These are phyloP conservation scores for Vollenhovia emeryi DNA, from an alignment of 1,140 invertebrate species.

Conservation along the genomic window DNA sequence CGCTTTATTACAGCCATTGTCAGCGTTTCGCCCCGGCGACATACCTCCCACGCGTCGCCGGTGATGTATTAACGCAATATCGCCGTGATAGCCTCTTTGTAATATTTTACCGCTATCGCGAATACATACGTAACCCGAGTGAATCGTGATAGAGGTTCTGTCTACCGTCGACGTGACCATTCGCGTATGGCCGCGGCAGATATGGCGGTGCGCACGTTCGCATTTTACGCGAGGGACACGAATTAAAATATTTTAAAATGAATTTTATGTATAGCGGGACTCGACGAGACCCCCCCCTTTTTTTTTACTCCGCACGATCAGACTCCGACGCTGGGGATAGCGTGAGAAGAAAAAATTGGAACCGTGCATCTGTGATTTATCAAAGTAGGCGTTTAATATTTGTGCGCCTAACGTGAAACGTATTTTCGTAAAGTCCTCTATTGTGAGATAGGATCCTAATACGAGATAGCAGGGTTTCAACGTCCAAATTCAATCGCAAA, in stretches of 20 bases:
- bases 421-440: too few relatives aligned
- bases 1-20: slow-evolving; percentile 59
- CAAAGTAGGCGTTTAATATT: background rate
- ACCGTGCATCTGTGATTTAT: background rate
- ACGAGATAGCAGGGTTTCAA: too few relatives aligned
- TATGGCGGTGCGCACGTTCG: background rate
- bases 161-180: slow-evolving; percentile 4
- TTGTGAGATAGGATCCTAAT: too few relatives aligned
- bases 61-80: slow-evolving; percentile 58
- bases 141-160: slow-evolving; percentile 42
- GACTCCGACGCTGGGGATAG: background rate
- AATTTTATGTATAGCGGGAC: background rate
- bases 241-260: slow-evolving; percentile 5
- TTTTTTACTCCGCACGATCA: background rate
- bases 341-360: background rate
- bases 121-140: slow-evolving; percentile 34
- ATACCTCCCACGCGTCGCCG: slow-evolving; percentile 34
- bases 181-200: background rate
- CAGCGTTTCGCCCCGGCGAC: slow-evolving; percentile 32
- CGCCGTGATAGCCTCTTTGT: slow-evolving; percentile 49
- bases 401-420: too few relatives aligned
- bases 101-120: slow-evolving; percentile 45
- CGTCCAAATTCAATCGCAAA: too few relatives aligned
- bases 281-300: background rate
- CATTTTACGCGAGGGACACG: background rate